Percentiles rank a stretch among this genome's conserved stretches.
Evolutionary conservation across 2,888 invertebrate genomes (phyloP).

Genomic region (Drosophila helvetica): DNA sequence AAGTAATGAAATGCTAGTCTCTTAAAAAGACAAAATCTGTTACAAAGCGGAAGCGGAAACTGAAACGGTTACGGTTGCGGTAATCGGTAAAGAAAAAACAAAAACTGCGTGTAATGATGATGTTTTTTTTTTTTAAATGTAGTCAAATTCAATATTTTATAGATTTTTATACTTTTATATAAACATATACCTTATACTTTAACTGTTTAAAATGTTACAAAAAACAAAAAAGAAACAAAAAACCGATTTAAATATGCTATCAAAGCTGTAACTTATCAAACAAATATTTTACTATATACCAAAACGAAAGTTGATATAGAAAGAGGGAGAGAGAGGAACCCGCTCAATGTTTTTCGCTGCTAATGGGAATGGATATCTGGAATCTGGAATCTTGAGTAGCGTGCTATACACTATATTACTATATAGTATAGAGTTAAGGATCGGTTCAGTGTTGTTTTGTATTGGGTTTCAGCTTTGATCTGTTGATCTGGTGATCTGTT

Average conservation of each 20-base stretch:
- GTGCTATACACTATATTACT: conserved; percentile 55
- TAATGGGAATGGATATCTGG: conserved; percentile 22
- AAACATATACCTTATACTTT: conserved; percentile 78
- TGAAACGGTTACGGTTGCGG: conserved; percentile 12
- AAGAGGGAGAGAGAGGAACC: conserved; percentile 16
- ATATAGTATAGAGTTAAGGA: conserved; percentile 44
- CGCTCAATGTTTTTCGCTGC: conserved; percentile 64
- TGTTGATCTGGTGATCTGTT: conserved; percentile 4
- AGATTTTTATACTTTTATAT: conserved; percentile 81
- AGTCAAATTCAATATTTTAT: conserved; percentile 80
- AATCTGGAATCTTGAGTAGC: conserved; percentile 57
- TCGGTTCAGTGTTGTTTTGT: conserved; percentile 45
- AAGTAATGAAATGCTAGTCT: conserved; percentile 64
- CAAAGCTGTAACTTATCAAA: conserved; percentile 52
- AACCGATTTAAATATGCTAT: conserved; percentile 63
- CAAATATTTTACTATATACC: conserved; percentile 60
- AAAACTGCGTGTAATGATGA: conserved; percentile 42
- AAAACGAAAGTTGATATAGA: conserved; percentile 23
- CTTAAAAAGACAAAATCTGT: conserved; percentile 55
- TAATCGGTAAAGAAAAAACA: conserved; percentile 16
- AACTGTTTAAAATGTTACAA: conserved; percentile 68
- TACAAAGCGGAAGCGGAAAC: conserved; percentile 34
- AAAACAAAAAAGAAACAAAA: conserved; percentile 33
- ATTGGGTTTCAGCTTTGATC: conserved; percentile 17
- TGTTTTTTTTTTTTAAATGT: conserved; percentile 70